Evolutionary conservation across 2,113 vertebrate genomes (phyloP).

Genomic region (Polyodon spathula): DNA sequence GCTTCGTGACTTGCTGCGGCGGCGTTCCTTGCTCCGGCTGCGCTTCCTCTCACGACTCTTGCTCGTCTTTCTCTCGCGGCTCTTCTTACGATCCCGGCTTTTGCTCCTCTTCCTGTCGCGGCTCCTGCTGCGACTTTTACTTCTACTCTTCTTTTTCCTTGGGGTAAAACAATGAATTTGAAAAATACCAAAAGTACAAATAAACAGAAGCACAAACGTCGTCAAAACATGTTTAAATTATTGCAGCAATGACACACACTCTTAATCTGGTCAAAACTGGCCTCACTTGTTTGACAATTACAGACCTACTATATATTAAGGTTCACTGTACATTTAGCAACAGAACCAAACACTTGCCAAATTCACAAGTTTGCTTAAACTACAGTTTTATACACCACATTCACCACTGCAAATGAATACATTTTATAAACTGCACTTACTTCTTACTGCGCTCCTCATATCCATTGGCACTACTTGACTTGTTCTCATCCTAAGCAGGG

Average conservation of each 20-base stretch:
- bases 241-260: too few species aligned
- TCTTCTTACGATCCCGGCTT: conserved; percentile 74
- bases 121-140: conserved; percentile 79
- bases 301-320: too few species aligned
- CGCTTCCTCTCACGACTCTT: conserved; percentile 76
- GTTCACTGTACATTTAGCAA: too few species aligned
- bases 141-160: conserved; percentile 92
- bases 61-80: conserved; percentile 74
- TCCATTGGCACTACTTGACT: conserved; percentile 80
- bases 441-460: conserved; percentile 88
- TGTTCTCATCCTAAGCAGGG: conserved; percentile 97
- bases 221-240: too few species aligned
- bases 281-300: too few species aligned
- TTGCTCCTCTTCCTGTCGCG: conserved; percentile 78
- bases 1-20: conserved; percentile 75
- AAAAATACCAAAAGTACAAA: neutral
- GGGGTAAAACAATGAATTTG: too few species aligned
- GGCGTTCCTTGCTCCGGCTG: conserved; percentile 80
- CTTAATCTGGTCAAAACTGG: too few species aligned
- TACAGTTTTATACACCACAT: too few species aligned
- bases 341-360: too few species aligned
- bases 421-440: conserved; percentile 51
- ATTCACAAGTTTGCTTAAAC: too few species aligned
- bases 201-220: neutral
- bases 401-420: neutral